Percentiles rank a stretch among this genome's conserved stretches.
phyloP scores from a whole-genome alignment of 2,888 invertebrate species.

The Archips xylosteana region DNA sequence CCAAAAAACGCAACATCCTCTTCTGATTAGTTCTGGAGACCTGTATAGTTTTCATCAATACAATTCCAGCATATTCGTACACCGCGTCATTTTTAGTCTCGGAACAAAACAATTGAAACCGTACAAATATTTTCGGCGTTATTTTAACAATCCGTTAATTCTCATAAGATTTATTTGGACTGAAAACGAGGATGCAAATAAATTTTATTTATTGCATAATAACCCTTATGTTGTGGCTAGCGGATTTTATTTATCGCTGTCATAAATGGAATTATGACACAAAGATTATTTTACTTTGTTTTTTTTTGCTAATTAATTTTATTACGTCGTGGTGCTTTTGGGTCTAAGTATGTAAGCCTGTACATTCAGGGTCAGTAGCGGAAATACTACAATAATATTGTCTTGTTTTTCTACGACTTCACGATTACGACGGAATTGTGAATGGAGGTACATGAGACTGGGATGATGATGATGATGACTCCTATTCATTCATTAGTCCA shows the following conservation, averaged over 20 bases:
- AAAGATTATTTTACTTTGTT: constrained; percentile 1
- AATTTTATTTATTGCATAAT: constrained; percentile 35
- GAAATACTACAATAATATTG: no score
- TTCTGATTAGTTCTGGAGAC: no score
- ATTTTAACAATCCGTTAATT: constrained; percentile 30
- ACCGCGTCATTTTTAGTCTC: background rate
- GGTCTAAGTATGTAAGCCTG: no score
- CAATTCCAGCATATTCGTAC: background rate
- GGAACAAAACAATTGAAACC: background rate
- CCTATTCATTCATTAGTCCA: no score
- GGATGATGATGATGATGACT: no score
- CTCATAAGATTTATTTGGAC: constrained; percentile 31
- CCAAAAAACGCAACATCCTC: no score
- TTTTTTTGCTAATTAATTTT: background rate
- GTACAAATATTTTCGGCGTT: constrained; percentile 3
- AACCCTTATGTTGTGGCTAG: constrained; percentile 34
- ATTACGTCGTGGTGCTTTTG: background rate
- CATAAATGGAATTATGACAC: constrained; percentile 26
- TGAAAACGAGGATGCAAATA: constrained; percentile 21
- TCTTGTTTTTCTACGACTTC: no score
- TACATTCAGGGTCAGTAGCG: no score
- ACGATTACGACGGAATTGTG: no score
- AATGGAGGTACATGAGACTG: no score
- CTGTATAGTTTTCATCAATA: background rate
- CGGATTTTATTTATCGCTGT: constrained; percentile 36